Percentiles rank a stretch among this genome's conserved stretches.
phyloP scores from a whole-genome alignment of 37 sponge, comb jelly and placozoan genomes.

The Tethya wilhelma region DNA sequence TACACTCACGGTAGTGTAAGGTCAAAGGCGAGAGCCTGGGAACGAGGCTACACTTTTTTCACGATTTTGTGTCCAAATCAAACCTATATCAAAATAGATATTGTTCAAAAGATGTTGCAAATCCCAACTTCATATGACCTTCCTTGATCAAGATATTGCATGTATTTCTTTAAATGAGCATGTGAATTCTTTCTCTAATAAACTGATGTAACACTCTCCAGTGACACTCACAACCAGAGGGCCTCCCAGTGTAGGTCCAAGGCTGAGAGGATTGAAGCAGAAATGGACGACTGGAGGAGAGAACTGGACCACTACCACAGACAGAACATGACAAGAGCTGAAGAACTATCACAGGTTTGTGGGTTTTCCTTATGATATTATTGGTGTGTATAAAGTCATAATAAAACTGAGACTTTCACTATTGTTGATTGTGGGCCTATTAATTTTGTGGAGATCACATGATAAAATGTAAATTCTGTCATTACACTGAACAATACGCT shows the following conservation, averaged over 20 bases:
- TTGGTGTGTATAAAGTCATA: background rate
- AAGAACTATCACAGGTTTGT: background rate
- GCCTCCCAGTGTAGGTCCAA: background rate
- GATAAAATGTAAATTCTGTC: background rate
- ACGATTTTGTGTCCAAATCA: background rate
- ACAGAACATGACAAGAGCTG: constrained; percentile 3
- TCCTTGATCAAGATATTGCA: no score
- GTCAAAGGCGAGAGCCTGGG: no score
- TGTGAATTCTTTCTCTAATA: background rate
- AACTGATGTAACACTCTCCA: background rate
- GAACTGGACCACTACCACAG: constrained; percentile 10
- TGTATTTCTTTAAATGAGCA: background rate
- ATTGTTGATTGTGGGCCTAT: no score
- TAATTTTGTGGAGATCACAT: no score
- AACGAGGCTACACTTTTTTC: no score
- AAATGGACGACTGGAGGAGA: constrained; percentile 15
- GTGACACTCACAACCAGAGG: background rate
- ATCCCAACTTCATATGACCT: no score
- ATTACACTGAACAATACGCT: background rate
- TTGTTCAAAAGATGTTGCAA: no score
- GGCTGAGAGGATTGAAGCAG: background rate
- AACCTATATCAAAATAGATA: no score
- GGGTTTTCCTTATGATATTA: background rate
- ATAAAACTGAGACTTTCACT: no score
- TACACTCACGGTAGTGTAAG: no score